These are phyloP conservation scores for Torymus aiolomorphi DNA, from an alignment of 2,888 invertebrate species.

Conservation along the genomic window DNA sequence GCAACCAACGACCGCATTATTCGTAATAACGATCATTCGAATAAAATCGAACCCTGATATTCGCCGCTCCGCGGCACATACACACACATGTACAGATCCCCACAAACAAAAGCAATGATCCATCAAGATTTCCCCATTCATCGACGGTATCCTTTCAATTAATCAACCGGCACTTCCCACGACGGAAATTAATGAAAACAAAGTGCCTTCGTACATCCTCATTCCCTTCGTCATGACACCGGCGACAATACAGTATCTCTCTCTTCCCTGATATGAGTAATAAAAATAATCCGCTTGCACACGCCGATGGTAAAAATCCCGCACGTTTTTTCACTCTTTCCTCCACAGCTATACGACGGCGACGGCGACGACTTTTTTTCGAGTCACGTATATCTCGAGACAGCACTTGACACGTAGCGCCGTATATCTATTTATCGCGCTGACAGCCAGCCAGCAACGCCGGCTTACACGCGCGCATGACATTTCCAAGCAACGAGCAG, in stretches of 20 bases:
- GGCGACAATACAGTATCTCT: no score
- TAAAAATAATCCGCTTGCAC: constrained; percentile 5
- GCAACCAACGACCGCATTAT: no score
- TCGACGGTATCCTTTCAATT: neutral
- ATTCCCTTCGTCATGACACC: no score
- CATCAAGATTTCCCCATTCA: no score
- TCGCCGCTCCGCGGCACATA: no score
- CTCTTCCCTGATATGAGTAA: constrained; percentile 4
- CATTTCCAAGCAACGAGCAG: neutral
- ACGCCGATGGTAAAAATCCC: neutral
- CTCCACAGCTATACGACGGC: no score
- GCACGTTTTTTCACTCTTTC: constrained; percentile 16
- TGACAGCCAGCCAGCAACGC: neutral
- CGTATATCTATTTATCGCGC: constrained; percentile 60
- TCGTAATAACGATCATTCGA: no score
- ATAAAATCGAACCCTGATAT: no score
- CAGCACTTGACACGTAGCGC: constrained; percentile 59
- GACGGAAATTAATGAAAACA: neutral
- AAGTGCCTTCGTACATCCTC: neutral
- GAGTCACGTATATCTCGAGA: constrained; percentile 59
- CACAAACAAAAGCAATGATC: no score
- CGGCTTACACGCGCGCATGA: constrained; percentile 14
- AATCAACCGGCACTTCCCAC: neutral
- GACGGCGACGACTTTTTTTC: constrained; percentile 51
- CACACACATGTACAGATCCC: no score